Evolutionary conservation across 2,797 vertebrate genomes (phyloP).

Genomic region (Brachyalestes nurse): DNA sequence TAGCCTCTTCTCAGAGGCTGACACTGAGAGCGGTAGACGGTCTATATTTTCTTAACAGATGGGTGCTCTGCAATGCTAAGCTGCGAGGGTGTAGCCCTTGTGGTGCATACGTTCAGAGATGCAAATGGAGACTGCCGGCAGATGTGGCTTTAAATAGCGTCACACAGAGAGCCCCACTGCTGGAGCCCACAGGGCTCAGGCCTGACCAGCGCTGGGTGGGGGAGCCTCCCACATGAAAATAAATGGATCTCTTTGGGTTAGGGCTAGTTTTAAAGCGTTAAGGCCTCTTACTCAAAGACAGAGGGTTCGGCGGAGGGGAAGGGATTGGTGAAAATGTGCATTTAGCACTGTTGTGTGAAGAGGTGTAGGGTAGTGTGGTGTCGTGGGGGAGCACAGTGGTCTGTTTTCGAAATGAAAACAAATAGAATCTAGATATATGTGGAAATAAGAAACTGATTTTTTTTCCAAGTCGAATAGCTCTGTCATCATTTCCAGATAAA

Average conservation of each 20-base stretch:
- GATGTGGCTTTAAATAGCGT: constrained; percentile 72
- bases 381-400: constrained; percentile 25
- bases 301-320: constrained; percentile 55
- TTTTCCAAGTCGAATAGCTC: background rate
- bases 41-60: constrained; percentile 65
- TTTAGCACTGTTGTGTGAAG: constrained; percentile 53
- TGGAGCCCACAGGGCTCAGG: constrained; percentile 64
- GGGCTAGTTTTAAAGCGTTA: constrained; percentile 48
- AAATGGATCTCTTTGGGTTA: constrained; percentile 58
- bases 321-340: constrained; percentile 59
- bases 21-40: constrained; percentile 57
- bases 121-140: constrained; percentile 67
- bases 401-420: background rate
- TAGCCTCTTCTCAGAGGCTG: constrained; percentile 32
- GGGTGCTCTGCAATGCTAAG: constrained; percentile 60
- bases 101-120: constrained; percentile 63
- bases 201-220: constrained; percentile 44
- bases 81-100: constrained; percentile 63
- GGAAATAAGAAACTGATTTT: background rate
- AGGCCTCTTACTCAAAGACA: constrained; percentile 50
- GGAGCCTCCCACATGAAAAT: constrained; percentile 52
- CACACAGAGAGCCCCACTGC: constrained; percentile 63
- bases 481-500: constrained; percentile 32
- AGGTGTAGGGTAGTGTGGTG: constrained; percentile 34
- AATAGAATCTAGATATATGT: background rate